Base-by-base conservation (phyloP, 2,797 vertebrate species). In the Benthosema pterotum region DNA sequence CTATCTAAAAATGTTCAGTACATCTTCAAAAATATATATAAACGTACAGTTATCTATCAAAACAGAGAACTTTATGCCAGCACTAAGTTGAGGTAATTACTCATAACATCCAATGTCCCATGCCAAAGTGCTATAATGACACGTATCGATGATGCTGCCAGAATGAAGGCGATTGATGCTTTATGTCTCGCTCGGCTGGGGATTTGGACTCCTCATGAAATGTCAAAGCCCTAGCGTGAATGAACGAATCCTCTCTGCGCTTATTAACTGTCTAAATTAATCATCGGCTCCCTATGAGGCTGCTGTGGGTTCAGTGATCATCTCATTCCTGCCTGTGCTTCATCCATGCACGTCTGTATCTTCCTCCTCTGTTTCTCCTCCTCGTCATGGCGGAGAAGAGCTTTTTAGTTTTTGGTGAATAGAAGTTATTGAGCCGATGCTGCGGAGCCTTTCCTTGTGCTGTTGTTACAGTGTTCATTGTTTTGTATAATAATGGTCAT, bases 251-350 rank as follows among this genome's bases (percentile, higher is more conserved):
- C 66, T 63, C 56, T 65, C 57, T 45, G 68, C 64, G 59, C 51
- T 69, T 74, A 73, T 75, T 69, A 49, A 59, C 71, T 61, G 62
- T 75, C 67, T 77, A 74, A 71, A 73, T 86, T 82, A 85, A 84
- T 79, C 75, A 77, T 0, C 2, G 57, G 19, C 58, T 68, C 68
- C 69, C 61, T 45, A 83, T 54, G 48, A 69, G 69, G 62, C 69
- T 19, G 66, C 54, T 5, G 63, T 65, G 65, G 54, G 45, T 12
- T 2, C 9, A 8, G 57, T 59, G 15, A 2, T 54, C 13, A 45
- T 43, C 56, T 15, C 17, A 56, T 17, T 14, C 8, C 69, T 52
- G 47, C 52, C 63, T 65, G 11, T 65, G 50, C 54, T 70, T 7
- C 56, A 42, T 12, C 28, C 7, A 59, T n/a, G 7, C 22, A 2